phyloP scores from a whole-genome alignment of 2,113 vertebrate genomes.

The Nanorana parkeri region DNA sequence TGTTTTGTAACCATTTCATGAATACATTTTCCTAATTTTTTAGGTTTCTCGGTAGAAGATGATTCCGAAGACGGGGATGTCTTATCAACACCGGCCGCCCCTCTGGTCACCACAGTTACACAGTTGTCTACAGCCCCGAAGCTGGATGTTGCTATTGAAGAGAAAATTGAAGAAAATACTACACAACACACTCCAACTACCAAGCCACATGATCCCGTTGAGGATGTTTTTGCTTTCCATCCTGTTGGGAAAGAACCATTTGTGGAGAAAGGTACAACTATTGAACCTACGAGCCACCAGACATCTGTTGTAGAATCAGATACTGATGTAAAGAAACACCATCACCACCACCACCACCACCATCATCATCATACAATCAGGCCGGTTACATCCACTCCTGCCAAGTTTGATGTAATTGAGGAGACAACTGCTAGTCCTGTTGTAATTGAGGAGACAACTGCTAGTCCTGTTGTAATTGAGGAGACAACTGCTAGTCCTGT shows the following conservation, averaged over 20 bases:
- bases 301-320: conserved; percentile 53
- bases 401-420: background rate
- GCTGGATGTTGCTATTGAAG: background rate
- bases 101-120: background rate
- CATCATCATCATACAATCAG: conserved; percentile 55
- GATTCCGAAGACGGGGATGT: background rate
- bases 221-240: conserved; percentile 7
- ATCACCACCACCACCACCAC: conserved; percentile 9
- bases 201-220: conserved; percentile 55
- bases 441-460: no score
- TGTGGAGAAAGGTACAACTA: conserved; percentile 59
- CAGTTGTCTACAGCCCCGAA: background rate
- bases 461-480: background rate
- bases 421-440: background rate
- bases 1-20: no score
- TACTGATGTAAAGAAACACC: background rate
- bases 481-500: background rate
- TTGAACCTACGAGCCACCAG: conserved; percentile 4
- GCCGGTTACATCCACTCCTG: background rate
- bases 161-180: background rate
- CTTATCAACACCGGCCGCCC: no score
- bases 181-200: conserved; percentile 50
- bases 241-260: conserved; percentile 17
- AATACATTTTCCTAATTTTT: no score
- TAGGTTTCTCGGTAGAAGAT: background rate